Evolutionary conservation across 2,888 invertebrate species (phyloP).

Genomic region (Cataglyphis cursor): DNA sequence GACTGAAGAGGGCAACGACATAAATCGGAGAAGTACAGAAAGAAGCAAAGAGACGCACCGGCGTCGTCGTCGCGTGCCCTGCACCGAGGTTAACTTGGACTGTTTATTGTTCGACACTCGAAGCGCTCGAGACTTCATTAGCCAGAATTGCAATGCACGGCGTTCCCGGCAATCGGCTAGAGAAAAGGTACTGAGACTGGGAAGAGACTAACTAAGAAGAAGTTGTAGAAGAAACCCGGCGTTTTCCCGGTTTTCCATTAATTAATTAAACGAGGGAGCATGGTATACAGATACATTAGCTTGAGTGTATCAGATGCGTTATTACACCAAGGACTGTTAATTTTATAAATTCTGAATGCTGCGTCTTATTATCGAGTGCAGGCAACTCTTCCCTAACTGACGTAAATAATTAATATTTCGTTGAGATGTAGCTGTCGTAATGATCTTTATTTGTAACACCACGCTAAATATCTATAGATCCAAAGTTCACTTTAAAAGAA

Average conservation of each 20-base stretch:
- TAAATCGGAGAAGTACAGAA: slow-evolving; percentile 21
- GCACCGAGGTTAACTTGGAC: slow-evolving; percentile 71
- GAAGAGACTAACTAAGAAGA: slow-evolving; percentile 54
- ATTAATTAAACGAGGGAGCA: slow-evolving; percentile 78
- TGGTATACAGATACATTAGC: slow-evolving; percentile 31
- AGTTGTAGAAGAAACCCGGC: slow-evolving; percentile 64
- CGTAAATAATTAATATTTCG: slow-evolving; percentile 43
- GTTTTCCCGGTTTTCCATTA: slow-evolving; percentile 72
- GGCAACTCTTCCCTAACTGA: not conserved
- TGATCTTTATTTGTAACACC: not conserved
- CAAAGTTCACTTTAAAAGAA: not conserved
- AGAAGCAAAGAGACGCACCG: slow-evolving; percentile 39
- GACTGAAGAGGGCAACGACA: slow-evolving; percentile 7
- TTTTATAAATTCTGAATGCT: slow-evolving; percentile 37
- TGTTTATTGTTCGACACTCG: slow-evolving; percentile 75
- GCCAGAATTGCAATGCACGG: slow-evolving; percentile 68
- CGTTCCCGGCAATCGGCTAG: slow-evolving; percentile 27
- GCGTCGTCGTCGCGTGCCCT: slow-evolving; percentile 63
- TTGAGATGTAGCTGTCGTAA: slow-evolving; percentile 25
- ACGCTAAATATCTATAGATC: not conserved
- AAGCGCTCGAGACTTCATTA: slow-evolving; percentile 77
- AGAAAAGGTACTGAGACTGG: slow-evolving; percentile 55
- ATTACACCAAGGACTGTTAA: slow-evolving; percentile 23
- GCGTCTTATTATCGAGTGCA: slow-evolving; percentile 21
- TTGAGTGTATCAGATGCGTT: slow-evolving; percentile 39